Conservation (phyloP, 2,113 vertebrate species). For the Buteo buteo region DNA sequence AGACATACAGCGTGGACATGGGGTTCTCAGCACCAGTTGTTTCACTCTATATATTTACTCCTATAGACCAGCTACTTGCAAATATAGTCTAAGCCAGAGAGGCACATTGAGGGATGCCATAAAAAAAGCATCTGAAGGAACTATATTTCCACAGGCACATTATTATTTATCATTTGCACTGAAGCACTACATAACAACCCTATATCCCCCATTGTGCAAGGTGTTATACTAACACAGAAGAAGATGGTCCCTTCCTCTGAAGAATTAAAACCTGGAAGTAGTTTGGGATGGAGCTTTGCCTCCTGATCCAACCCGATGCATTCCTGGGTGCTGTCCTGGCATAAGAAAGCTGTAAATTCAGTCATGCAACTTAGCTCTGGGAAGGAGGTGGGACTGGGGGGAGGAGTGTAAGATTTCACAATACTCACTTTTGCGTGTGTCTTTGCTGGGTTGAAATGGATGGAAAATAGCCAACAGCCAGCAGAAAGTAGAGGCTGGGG, state of each 20-base stretch:
- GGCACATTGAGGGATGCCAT: not conserved
- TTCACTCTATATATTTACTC: not conserved
- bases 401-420: not conserved
- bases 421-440: not conserved
- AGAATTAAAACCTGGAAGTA: constrained; percentile 6
- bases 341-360: not conserved
- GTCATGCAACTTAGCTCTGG: not conserved
- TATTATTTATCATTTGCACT: not conserved
- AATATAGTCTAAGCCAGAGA: not conserved
- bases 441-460: not conserved
- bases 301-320: not conserved
- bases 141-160: not conserved
- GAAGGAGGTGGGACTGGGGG: not conserved
- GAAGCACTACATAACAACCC: not conserved
- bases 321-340: not conserved
- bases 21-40: not conserved
- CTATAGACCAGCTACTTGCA: not conserved
- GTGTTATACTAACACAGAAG: not conserved
- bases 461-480: not conserved
- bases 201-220: not conserved
- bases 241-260: not conserved
- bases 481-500: not conserved
- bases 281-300: not conserved
- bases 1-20: not conserved
- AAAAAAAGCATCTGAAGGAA: not conserved